Evolutionary conservation across 2,797 vertebrate genomes (phyloP).

Genomic region (Atherinosoma microstoma): DNA sequence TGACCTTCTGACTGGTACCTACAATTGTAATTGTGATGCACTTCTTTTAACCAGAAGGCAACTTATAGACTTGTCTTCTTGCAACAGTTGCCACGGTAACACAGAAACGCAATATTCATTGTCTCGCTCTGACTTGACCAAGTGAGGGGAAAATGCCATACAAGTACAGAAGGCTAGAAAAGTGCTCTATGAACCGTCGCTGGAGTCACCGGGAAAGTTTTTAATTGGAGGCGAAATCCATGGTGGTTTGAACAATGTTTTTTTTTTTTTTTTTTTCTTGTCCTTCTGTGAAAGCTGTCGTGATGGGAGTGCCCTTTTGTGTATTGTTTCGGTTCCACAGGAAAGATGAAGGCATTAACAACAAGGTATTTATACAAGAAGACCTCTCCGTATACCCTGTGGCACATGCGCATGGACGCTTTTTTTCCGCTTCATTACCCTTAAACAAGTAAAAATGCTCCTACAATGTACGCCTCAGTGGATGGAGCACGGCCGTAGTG

Average conservation of each 20-base stretch:
- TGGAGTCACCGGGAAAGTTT: constrained; percentile 59
- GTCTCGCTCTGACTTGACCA: constrained; percentile 40
- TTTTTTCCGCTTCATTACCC: constrained; percentile 71
- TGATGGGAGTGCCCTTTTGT: constrained; percentile 49
- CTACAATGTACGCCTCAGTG: constrained; percentile 47
- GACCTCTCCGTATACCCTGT: constrained; percentile 24
- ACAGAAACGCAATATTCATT: constrained; percentile 43
- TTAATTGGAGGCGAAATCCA: constrained; percentile 69
- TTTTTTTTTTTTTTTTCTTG: constrained; percentile 26
- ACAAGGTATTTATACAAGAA: constrained; percentile 51
- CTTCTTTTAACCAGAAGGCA: constrained; percentile 49
- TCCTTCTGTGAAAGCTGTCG: constrained; percentile 19
- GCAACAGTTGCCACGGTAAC: constrained; percentile 73
- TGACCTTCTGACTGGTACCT: constrained; percentile 23
- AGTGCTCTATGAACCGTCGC: constrained; percentile 45
- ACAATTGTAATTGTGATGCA: constrained; percentile 63
- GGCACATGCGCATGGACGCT: constrained; percentile 26
- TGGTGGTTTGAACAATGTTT: constrained; percentile 18
- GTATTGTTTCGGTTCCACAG: constrained; percentile 38
- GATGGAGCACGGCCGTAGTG: constrained; percentile 27
- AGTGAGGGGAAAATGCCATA: constrained; percentile 47
- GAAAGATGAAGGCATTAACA: constrained; percentile 63
- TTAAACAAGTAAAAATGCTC: constrained; percentile 67
- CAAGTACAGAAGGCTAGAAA: constrained; percentile 31
- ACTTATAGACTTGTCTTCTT: constrained; percentile 48